Evolutionary conservation across 2,113 vertebrate genomes (phyloP).

Genomic region (Geococcyx californianus): DNA sequence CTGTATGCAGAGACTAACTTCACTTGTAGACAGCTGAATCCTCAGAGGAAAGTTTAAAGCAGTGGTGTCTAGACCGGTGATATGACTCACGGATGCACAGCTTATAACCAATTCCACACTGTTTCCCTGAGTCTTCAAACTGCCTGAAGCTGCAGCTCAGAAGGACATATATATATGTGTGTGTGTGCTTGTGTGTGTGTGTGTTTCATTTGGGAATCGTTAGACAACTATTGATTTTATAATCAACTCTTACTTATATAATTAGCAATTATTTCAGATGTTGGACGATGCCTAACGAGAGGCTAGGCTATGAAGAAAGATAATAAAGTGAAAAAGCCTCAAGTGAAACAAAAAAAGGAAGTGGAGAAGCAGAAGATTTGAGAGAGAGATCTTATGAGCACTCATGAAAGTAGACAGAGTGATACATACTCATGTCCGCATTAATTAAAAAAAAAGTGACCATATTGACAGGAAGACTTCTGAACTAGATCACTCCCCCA

Average conservation of each 20-base stretch:
- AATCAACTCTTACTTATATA: background rate
- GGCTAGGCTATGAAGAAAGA: background rate
- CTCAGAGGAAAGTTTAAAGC: slow-evolving; percentile 21
- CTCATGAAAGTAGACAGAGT: background rate
- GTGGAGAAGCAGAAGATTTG: background rate
- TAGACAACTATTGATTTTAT: background rate
- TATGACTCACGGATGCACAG: slow-evolving; percentile 32
- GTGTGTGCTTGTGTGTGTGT: no score
- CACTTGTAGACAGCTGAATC: background rate
- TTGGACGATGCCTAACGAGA: background rate
- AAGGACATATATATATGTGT: background rate
- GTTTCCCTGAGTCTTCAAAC: slow-evolving; percentile 8
- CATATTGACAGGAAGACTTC: background rate
- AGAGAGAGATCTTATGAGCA: background rate
- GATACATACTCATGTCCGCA: background rate
- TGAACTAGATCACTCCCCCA: background rate
- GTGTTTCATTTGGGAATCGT: background rate
- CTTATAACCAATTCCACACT: slow-evolving; percentile 3
- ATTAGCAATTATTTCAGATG: background rate
- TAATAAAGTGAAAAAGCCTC: background rate
- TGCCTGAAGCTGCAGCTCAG: background rate
- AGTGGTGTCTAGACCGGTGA: slow-evolving; percentile 47
- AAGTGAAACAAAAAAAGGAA: background rate
- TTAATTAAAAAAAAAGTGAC: background rate
- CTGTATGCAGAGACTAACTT: background rate